These are phyloP conservation scores for Gryon sp. DNA, from an alignment of 1,140 invertebrate genomes.

Conservation along the genomic window DNA sequence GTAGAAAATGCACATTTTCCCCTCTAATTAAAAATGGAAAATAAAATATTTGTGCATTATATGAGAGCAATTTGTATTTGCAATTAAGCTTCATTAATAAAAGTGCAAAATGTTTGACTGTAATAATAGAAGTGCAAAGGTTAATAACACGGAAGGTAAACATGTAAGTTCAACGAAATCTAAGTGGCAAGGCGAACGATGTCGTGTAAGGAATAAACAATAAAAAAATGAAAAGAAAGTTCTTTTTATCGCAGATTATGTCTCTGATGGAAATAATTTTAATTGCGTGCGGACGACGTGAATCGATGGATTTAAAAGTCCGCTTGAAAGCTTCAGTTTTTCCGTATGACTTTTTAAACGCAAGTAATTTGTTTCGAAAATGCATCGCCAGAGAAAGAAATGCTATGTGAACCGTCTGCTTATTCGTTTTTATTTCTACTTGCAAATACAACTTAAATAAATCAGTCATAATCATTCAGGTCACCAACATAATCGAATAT, in stretches of 20 bases:
- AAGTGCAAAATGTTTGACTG: background rate
- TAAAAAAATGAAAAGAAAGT: conserved; percentile 5
- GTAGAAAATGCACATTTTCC: too few species aligned
- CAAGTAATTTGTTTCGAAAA: too few species aligned
- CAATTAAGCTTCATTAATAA: too few species aligned
- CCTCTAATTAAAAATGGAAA: too few species aligned
- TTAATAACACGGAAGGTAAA: conserved; percentile 5
- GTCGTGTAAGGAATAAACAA: conserved; percentile 13
- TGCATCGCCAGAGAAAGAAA: too few species aligned
- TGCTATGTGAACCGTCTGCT: background rate
- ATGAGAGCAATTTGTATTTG: too few species aligned
- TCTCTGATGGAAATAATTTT: conserved; percentile 20
- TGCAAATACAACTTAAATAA: conserved; percentile 27
- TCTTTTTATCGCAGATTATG: conserved; percentile 7
- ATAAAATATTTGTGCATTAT: too few species aligned
- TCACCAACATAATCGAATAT: conserved; percentile 51
- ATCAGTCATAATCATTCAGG: conserved; percentile 47
- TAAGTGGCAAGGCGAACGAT: background rate
- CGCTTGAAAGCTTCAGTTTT: too few species aligned
- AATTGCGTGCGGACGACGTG: conserved; percentile 21
- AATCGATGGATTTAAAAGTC: conserved; percentile 31
- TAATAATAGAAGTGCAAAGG: background rate
- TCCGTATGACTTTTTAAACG: too few species aligned
- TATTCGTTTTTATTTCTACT: too few species aligned
- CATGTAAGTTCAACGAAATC: background rate